These are phyloP conservation scores for Tipula lateralis DNA, from an alignment of 2,888 invertebrate genomes.

Conservation along the genomic window DNA sequence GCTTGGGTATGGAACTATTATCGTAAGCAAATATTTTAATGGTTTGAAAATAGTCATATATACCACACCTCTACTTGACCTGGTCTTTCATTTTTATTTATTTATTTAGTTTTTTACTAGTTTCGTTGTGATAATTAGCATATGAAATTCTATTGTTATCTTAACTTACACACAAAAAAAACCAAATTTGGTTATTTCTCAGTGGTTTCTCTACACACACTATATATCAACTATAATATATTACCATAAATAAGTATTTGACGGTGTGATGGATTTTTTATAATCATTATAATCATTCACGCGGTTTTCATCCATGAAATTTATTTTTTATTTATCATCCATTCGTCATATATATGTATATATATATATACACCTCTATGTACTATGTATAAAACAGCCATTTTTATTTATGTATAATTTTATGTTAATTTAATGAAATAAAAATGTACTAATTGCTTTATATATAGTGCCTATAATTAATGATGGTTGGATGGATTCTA, in stretches of 20 bases:
- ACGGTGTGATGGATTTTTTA: conserved; percentile 9
- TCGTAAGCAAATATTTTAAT: conserved; percentile 24
- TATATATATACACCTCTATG: background rate
- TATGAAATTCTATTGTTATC: conserved; percentile 1
- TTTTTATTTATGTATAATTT: conserved; percentile 13
- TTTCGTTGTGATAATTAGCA: conserved; percentile 19
- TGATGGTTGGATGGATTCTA: conserved; percentile 28
- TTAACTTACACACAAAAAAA: background rate
- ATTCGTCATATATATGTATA: background rate
- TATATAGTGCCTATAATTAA: conserved; percentile 27
- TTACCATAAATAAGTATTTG: conserved; percentile 15
- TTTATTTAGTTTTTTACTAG: background rate
- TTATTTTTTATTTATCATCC: background rate
- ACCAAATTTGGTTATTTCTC: conserved; percentile 24
- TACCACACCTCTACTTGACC: conserved; percentile 19
- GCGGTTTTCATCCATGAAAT: conserved; percentile 24
- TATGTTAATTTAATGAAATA: conserved; percentile 29
- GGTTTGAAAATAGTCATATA: conserved; percentile 7
- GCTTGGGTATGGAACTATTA: background rate
- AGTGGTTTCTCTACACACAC: background rate
- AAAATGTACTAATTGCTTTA: conserved; percentile 27
- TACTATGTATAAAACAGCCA: background rate
- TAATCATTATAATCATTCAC: conserved; percentile 24
- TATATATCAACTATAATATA: background rate
- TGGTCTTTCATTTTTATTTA: background rate